Percentiles rank a stretch among this genome's conserved stretches.
phyloP scores from a whole-genome alignment of 2,888 invertebrate genomes.

The Lysandra coridon region DNA sequence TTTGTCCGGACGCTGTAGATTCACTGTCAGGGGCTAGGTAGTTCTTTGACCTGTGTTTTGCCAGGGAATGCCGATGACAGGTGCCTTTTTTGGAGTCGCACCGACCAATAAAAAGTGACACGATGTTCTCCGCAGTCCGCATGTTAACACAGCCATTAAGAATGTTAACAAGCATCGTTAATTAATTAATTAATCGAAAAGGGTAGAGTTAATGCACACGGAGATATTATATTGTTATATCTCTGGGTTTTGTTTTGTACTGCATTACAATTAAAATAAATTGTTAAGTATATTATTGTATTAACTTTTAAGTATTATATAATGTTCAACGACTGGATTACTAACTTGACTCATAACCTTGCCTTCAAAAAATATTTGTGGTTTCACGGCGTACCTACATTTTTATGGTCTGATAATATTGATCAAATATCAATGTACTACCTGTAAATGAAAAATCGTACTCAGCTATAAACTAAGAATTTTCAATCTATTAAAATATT shows the following conservation, averaged over 20 bases:
- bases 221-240: background rate
- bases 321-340: too few species aligned
- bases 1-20: conserved; percentile 55
- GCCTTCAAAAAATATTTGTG: conserved; percentile 13
- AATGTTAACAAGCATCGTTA: background rate
- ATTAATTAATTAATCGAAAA: background rate
- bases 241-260: too few species aligned
- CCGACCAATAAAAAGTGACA: conserved; percentile 28
- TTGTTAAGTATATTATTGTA: too few species aligned
- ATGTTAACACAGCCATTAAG: conserved; percentile 4
- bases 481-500: background rate
- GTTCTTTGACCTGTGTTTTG: conserved; percentile 60
- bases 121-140: background rate
- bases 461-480: too few species aligned
- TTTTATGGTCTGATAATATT: background rate
- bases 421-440: too few species aligned
- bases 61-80: conserved; percentile 27
- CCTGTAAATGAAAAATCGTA: too few species aligned
- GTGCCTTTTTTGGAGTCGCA: conserved; percentile 25
- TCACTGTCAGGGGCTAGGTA: conserved; percentile 51
- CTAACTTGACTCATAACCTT: background rate
- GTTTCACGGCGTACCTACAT: background rate
- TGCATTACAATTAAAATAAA: too few species aligned
- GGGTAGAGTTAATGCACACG: background rate
- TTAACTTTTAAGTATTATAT: too few species aligned